Conservation (phyloP, 2,888 invertebrate genomes). For the Brachypterus glaber region DNA sequence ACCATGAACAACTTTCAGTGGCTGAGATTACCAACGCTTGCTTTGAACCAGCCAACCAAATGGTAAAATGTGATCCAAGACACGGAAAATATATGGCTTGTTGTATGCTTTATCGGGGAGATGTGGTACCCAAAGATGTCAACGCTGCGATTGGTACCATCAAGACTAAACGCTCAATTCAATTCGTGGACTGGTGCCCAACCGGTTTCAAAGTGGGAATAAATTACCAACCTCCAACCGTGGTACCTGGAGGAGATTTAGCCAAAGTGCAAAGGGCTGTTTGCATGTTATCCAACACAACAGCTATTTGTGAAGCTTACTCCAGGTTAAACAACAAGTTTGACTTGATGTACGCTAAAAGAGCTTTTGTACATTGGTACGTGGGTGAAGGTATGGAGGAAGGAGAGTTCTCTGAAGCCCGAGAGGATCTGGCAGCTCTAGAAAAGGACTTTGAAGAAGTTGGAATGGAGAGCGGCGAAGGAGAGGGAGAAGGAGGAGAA, state of each 20-base stretch:
- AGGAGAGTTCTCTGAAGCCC: constrained; percentile 72
- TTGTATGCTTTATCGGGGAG: constrained; percentile 71
- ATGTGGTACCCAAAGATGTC: constrained; percentile 87
- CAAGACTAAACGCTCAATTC: constrained; percentile 86
- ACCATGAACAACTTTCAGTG: constrained; percentile 82
- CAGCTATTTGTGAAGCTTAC: constrained; percentile 94
- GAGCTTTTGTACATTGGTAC: constrained; percentile 95
- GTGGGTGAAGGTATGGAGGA: constrained; percentile 81
- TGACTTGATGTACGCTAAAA: constrained; percentile 94
- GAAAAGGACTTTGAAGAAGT: constrained; percentile 81
- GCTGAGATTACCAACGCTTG: constrained; percentile 90
- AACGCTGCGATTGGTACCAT: constrained; percentile 90
- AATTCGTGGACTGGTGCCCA: constrained; percentile 85
- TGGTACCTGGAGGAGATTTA: constrained; percentile 84
- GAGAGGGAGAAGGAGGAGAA: constrained; percentile 55
- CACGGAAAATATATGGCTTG: constrained; percentile 94
- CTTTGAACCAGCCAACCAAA: constrained; percentile 91
- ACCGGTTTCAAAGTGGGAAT: constrained; percentile 72
- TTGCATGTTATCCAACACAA: constrained; percentile 95
- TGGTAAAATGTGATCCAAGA: constrained; percentile 86
- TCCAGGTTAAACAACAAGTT: constrained; percentile 91
- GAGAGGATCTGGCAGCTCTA: constrained; percentile 65
- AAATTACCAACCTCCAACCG: constrained; percentile 87
- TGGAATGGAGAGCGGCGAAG: constrained; percentile 61
- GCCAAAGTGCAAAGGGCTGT: constrained; percentile 92